A percentile compares a stretch with the other conserved stretches of the same genome.
Conservation (phyloP, 1,140 invertebrate species). For the Contarinia nasturtii region DNA sequence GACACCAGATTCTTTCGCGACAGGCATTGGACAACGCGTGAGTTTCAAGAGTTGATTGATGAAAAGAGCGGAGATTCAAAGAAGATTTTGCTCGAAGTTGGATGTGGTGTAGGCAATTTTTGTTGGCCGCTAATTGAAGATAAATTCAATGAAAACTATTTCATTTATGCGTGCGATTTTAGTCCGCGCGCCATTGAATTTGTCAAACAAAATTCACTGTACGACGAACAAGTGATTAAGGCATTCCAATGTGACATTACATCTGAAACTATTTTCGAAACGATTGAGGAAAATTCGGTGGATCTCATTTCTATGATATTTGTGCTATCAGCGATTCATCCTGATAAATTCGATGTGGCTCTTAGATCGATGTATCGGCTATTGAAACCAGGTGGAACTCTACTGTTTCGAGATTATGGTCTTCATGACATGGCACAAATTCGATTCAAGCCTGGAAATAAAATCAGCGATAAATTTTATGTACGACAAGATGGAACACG, state of each 20-base stretch:
- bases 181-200: conserved; percentile 78
- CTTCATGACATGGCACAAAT: conserved; percentile 96
- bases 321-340: conserved; percentile 86
- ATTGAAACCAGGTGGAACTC: conserved; percentile 59
- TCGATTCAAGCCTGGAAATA: conserved; percentile 79
- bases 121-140: conserved; percentile 82
- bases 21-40: conserved; percentile 88
- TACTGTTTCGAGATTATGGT: conserved; percentile 93
- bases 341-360: conserved; percentile 54
- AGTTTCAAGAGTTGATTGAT: conserved; percentile 76
- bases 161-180: conserved; percentile 86
- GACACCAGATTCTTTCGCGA: conserved; percentile 88
- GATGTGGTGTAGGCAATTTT: conserved; percentile 95
- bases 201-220: conserved; percentile 43
- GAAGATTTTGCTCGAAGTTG: conserved; percentile 60
- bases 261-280: conserved; percentile 33
- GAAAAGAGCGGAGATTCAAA: conserved; percentile 20
- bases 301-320: conserved; percentile 90
- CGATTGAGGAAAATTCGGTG: conserved; percentile 32
- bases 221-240: conserved; percentile 30
- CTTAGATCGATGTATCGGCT: conserved; percentile 47
- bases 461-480: conserved; percentile 89
- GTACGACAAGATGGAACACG: conserved; percentile 93
- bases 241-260: conserved; percentile 63
- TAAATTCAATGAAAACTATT: conserved; percentile 36